Base-by-base conservation (phyloP, 23 tunicate genomes). In the Trididemnum nubilum region DNA sequence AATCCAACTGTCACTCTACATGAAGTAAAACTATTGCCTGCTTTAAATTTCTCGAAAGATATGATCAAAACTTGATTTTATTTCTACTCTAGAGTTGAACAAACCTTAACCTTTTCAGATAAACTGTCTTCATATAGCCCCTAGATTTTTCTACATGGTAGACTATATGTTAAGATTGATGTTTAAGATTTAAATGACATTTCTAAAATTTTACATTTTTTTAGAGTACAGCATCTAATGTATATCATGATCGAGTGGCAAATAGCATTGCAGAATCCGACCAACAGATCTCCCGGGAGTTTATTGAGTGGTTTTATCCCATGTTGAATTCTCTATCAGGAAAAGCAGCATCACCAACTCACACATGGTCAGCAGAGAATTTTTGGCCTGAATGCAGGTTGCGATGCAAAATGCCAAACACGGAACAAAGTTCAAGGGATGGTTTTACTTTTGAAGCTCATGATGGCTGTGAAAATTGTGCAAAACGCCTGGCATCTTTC, bases 291-390 rank as follows among this genome's bases (percentile, higher is more conserved):
- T 66, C 94, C 1, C 22, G 35, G 33, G 85, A 89, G 36, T 89
- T 89, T 58, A 50, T 83, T 32, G 7, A 7, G 0, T 89, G 94
- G 94, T 89, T 83, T 78, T 89, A 83, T 51, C 94, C 94, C 23
- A 66, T 89, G 88, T 51, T 89, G 0, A 83, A 83, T 71, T 44
- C 71, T 23, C 52, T 77, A 2, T 7, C 51, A 36, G 81, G 66
- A 7, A 69, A 21, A 32, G 9, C 5, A 21, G 2, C 30, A 28
- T 35, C 66, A 9, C n/a, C 18, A 2, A 37, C 36, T 12, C 15
- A 58, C 3, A 25, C 3, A 36, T 77, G 81, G 81, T 32, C 23
- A 15, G 39, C 2, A 2, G 22, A 54, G 22, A 37, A 52, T 27
- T 77, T 77, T 28, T 57, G 65, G 81, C 81, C 81, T 2, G 67